Base-by-base conservation (phyloP, 2,797 vertebrate species). In the Mastacembelus armatus region DNA sequence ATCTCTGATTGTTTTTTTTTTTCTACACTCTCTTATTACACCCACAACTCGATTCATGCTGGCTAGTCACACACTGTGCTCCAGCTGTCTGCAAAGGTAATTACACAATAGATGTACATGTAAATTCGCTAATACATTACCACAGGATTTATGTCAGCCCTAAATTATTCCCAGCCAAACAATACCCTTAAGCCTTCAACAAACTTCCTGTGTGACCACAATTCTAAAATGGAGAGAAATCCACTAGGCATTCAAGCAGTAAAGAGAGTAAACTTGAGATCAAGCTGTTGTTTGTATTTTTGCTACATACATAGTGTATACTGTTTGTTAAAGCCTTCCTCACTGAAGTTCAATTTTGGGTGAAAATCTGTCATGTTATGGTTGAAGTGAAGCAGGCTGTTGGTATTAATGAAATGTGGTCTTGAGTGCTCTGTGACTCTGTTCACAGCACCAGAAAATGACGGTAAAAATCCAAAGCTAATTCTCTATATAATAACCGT, bases 1-100 rank as follows among this genome's bases (percentile, higher is more conserved):
- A 43, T 67, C 45, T 56, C 12, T 49, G 36, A 66, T 56, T 51
- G 52, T 59, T 59, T 68, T 44, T 38, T 59, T 59, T 68, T 44
- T 38, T 15, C 48, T 50, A 47, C 75, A 65, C n/a, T 35, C 52
- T 56, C 61, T 65, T 22, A 59, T 69, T 78, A 81, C 45, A 66
- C 60, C 58, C 57, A 61, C 74, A 66, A 55, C 51, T 40, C 65
- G 50, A 16, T 54, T 74, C 40, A 14, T 33, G 57, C 18, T 51
- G 27, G 24, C 35, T 40, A 2, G 5, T 66, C 42, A 45, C 51
- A 43, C 24, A 10, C 64, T 36, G 43, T 7, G 24, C 36, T 64
- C 62, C 26, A 63, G 66, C 60, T 74, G 30, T 74, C 32, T 50
- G 45, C 45, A 33, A 38, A 60, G 36, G 45, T 63, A 65, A 69